phyloP scores from a whole-genome alignment of 2,888 invertebrate species.

The Noctua fimbriata region DNA sequence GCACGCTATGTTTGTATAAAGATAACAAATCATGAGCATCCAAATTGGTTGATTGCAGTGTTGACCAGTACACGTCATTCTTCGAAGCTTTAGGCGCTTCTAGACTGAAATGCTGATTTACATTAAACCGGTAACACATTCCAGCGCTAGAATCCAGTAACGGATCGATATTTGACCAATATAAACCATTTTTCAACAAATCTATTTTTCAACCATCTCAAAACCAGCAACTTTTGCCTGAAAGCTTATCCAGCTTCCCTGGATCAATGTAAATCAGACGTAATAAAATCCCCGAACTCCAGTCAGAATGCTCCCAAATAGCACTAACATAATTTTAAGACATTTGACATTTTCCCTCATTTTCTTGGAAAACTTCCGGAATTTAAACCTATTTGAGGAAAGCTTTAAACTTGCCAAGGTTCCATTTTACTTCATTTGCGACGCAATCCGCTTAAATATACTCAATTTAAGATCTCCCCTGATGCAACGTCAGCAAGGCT shows the following conservation, averaged over 20 bases:
- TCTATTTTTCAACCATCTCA: background rate
- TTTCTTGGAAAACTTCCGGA: conserved; percentile 24
- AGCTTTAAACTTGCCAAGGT: conserved; percentile 8
- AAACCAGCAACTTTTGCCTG: background rate
- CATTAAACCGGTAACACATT: background rate
- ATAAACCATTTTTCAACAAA: background rate
- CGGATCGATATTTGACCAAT: background rate
- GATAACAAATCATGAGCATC: background rate
- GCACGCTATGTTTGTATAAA: background rate
- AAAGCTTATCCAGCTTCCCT: background rate
- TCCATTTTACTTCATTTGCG: conserved; percentile 25
- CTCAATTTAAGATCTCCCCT: conserved; percentile 15
- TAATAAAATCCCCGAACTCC: background rate
- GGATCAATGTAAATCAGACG: background rate
- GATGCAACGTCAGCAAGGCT: background rate
- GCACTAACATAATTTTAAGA: conserved; percentile 8
- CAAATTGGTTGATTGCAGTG: background rate
- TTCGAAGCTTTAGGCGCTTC: background rate
- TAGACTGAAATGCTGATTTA: background rate
- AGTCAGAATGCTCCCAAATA: background rate
- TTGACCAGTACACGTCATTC: background rate
- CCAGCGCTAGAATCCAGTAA: background rate
- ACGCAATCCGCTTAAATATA: conserved; percentile 23
- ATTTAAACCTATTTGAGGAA: conserved; percentile 31
- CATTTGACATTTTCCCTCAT: conserved; percentile 9